Evolutionary conservation across 2,888 invertebrate species (phyloP), one percentile per base, ranked within the genome.

Genomic region (Frankliniella intonsa): DNA sequence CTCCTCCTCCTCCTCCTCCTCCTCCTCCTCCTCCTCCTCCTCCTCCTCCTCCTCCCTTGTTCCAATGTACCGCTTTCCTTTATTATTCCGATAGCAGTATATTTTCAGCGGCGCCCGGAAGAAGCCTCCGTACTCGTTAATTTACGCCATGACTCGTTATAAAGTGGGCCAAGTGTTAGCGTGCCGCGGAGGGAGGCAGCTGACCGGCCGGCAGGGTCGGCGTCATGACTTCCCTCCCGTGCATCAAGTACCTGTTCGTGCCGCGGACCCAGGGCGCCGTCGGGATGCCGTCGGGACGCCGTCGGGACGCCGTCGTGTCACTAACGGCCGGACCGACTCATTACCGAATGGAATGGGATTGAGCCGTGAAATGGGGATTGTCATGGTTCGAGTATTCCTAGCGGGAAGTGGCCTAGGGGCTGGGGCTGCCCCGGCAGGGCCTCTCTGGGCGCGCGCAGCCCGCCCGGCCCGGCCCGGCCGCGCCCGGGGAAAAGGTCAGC

Each of bases 341-440:
- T 76, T 76, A 76, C 69, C 69, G 2, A 76, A 76, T 76, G 69
- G 10, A 76, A 76, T 76, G 25, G 69, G 69, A 76, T 76, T 76
- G 25, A 76, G 69, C 69, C 69, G 69, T 76, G 69, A 76, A 76
- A 76, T 76, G 69, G 69, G 69, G 69, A 76, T 76, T 76, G 69
- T 76, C 69, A 76, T 76, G 69, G 69, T 69, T 69, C 19, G 22
- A 22, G 69, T 22, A 12, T 22, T 76, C 25, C 69, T 76, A 76
- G 69, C 69, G 69, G 69, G 69, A 76, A 76, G 69, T 76, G 22
- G 69, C 25, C 62, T 10, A 62, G 62, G 17, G 17, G 62, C 5
- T 3, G 38, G 38, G 38, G 38, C 38, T 38, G 38, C 38, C 38
- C 38, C 38, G n/a, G n/a, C n/a, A n/a, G n/a, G n/a, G n/a, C n/a